These are phyloP conservation scores for Pseudoips prasinana DNA, from an alignment of 2,888 invertebrate species.

Conservation along the genomic window DNA sequence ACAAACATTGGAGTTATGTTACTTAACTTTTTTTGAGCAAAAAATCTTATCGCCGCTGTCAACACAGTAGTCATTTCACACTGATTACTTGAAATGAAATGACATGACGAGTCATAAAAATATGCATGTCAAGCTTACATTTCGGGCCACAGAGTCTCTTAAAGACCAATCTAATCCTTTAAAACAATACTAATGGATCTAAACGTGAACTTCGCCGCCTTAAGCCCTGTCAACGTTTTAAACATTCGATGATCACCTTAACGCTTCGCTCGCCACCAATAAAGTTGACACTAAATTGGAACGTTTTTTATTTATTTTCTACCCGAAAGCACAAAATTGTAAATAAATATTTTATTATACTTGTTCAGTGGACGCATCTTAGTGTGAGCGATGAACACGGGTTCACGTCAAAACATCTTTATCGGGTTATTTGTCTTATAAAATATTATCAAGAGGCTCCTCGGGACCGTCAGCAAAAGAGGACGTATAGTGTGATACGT, in stretches of 20 bases:
- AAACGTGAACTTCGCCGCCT: constrained; percentile 63
- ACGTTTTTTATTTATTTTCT: constrained; percentile 65
- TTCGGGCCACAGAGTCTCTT: constrained; percentile 55
- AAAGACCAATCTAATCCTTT: constrained; percentile 76
- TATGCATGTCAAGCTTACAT: constrained; percentile 68
- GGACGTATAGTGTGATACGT: constrained; percentile 71
- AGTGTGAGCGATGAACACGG: constrained; percentile 81
- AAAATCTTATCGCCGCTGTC: constrained; percentile 52
- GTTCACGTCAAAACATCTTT: constrained; percentile 82
- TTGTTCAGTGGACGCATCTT: constrained; percentile 78
- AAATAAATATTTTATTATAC: constrained; percentile 79
- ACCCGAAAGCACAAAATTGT: constrained; percentile 68
- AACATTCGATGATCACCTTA: constrained; percentile 67
- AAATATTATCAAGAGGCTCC: constrained; percentile 81
- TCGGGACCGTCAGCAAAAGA: constrained; percentile 80
- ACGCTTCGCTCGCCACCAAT: constrained; percentile 76
- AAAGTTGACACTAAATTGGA: constrained; percentile 78
- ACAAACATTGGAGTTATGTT: constrained; percentile 9
- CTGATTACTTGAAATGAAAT: constrained; percentile 62
- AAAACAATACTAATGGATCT: constrained; percentile 82
- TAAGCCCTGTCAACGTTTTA: constrained; percentile 72
- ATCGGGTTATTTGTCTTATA: constrained; percentile 82
- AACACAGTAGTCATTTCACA: constrained; percentile 72
- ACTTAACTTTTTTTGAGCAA: constrained; percentile 22
- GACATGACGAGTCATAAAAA: constrained; percentile 72